These are phyloP conservation scores for Boloria euphrosyne DNA, from an alignment of 2,888 invertebrate species.

Conservation along the genomic window DNA sequence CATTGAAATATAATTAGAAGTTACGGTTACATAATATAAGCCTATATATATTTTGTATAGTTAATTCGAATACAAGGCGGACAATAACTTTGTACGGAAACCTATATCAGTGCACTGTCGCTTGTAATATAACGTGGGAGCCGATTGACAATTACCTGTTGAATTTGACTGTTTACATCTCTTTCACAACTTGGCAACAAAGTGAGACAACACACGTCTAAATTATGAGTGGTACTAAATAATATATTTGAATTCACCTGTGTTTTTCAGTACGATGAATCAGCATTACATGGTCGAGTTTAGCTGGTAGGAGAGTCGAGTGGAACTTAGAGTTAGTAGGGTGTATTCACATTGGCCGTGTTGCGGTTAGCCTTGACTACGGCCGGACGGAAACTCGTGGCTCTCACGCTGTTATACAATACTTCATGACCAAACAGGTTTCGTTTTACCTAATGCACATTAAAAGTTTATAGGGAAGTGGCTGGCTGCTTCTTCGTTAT, in stretches of 20 bases:
- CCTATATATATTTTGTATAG: no score
- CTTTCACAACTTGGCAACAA: conserved; percentile 29
- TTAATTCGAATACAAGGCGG: not conserved
- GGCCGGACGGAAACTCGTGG: conserved; percentile 45
- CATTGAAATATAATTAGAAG: no score
- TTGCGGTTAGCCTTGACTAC: conserved; percentile 48
- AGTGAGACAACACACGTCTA: conserved; percentile 37
- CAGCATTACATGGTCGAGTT: conserved; percentile 39
- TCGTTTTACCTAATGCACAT: conserved; percentile 49
- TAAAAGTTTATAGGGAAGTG: conserved; percentile 45
- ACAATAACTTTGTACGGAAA: conserved; percentile 10
- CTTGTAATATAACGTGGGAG: conserved; percentile 38
- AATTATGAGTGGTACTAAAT: conserved; percentile 38
- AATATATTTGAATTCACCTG: conserved; percentile 41
- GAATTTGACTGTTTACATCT: conserved; percentile 36
- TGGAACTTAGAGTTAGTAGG: conserved; percentile 25
- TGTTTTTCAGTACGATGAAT: conserved; percentile 43
- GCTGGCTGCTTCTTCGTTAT: conserved; percentile 29
- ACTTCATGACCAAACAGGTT: conserved; percentile 50
- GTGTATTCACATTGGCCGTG: conserved; percentile 35
- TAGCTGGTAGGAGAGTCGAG: conserved; percentile 25
- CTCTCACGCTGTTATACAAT: conserved; percentile 51
- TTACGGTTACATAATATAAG: no score
- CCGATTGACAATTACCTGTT: conserved; percentile 41
- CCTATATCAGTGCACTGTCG: conserved; percentile 19